phyloP scores from a whole-genome alignment of 2,113 vertebrate species.

The Apeltes quadracus region DNA sequence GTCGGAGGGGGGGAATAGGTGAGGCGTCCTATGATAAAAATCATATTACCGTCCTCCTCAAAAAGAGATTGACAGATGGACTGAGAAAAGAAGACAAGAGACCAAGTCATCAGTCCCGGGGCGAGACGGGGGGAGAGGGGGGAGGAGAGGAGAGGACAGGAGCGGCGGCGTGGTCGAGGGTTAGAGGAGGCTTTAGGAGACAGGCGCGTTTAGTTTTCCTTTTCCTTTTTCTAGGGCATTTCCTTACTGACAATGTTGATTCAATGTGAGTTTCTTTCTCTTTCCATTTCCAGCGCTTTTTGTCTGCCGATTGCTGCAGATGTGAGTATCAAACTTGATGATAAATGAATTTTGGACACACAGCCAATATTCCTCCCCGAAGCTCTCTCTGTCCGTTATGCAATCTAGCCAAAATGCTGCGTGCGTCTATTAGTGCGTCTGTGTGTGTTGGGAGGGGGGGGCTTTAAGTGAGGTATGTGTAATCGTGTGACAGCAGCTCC shows the following conservation, averaged over 20 bases:
- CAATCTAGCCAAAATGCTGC: not conserved
- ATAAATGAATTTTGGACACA: not conserved
- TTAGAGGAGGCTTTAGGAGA: constrained; percentile 38
- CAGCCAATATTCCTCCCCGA: not conserved
- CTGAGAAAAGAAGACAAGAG: constrained; percentile 45
- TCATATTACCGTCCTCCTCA: constrained; percentile 46
- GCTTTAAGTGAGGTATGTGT: constrained; percentile 25
- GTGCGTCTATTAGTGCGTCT: not conserved
- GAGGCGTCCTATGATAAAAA: constrained; percentile 29
- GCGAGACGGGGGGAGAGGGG: constrained; percentile 39
- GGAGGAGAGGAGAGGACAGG: constrained; percentile 22
- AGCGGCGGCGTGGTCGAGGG: constrained; percentile 27
- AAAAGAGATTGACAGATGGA: constrained; percentile 63
- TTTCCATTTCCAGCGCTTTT: not conserved
- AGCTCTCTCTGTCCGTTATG: not conserved
- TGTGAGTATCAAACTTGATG: not conserved
- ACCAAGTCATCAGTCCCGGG: constrained; percentile 50
- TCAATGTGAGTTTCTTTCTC: not conserved
- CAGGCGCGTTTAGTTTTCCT: not conserved
- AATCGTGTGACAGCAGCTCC: constrained; percentile 44
- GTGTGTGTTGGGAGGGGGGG: not conserved
- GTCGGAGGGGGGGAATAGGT: constrained; percentile 25
- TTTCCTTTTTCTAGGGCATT: constrained; percentile 18
- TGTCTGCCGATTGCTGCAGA: not conserved
- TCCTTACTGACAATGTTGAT: not conserved